These are phyloP conservation scores for Acanthisitta chloris DNA, from an alignment of 2,113 vertebrate genomes.

Conservation along the genomic window DNA sequence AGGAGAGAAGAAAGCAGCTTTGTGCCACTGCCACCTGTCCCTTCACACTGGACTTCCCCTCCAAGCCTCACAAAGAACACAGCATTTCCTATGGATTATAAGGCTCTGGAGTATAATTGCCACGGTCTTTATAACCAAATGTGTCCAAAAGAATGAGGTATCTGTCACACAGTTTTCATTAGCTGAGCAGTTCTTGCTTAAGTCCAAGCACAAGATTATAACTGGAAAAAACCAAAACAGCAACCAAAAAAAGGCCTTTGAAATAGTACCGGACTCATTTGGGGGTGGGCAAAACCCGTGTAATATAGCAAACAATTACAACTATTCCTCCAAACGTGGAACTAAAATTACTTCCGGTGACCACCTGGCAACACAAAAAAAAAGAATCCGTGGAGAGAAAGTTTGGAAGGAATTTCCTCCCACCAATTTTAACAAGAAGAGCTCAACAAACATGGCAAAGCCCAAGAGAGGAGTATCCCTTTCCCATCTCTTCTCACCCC, in stretches of 20 bases:
- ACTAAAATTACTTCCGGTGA: background rate
- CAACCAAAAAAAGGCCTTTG: background rate
- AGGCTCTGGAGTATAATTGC: background rate
- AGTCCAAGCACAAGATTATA: background rate
- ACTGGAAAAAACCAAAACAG: background rate
- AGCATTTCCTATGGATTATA: background rate
- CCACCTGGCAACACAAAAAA: background rate
- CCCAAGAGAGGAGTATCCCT: background rate
- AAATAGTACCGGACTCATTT: background rate
- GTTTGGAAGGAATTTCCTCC: background rate
- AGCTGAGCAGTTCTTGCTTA: background rate
- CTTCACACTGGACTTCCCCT: background rate
- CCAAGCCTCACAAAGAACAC: background rate
- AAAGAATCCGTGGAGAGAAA: background rate
- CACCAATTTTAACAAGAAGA: background rate
- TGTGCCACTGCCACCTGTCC: background rate
- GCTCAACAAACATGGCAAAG: background rate
- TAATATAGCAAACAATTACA: background rate
- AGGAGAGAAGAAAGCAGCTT: background rate
- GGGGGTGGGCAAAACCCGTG: background rate
- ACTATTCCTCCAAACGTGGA: background rate
- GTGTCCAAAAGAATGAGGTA: background rate
- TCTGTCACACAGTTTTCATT: background rate
- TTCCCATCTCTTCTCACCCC: background rate
- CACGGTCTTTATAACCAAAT: background rate